Evolutionary conservation across 2,797 vertebrate genomes (phyloP).

Genomic region (Sebastiscus albofasciatus): DNA sequence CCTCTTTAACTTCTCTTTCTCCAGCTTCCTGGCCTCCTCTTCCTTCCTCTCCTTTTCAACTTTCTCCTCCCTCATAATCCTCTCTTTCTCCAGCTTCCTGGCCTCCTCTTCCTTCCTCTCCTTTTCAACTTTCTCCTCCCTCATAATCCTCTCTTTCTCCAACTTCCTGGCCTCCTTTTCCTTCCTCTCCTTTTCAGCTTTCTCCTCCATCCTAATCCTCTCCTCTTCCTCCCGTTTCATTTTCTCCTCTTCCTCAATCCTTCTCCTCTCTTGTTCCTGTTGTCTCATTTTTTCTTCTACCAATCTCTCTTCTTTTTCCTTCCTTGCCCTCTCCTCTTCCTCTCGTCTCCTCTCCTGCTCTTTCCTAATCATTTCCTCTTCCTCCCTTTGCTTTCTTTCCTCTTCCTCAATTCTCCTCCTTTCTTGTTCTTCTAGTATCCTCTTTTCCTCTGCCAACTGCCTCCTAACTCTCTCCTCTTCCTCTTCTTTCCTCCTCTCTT

Average conservation of each 20-base stretch:
- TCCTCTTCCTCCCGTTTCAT: not conserved
- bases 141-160: not conserved
- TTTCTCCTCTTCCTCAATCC: not conserved
- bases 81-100: not conserved
- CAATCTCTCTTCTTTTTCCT: constrained; percentile 10
- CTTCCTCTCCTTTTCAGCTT: not conserved
- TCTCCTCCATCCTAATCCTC: not conserved
- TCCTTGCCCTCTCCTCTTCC: not conserved
- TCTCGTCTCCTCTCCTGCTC: not conserved
- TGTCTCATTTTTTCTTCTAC: constrained; percentile 2
- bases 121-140: not conserved
- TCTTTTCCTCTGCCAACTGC: not conserved
- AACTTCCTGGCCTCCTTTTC: not conserved
- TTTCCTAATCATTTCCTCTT: not conserved
- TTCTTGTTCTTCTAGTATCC: not conserved
- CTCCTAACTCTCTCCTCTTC: not conserved
- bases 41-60: not conserved
- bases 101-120: not conserved
- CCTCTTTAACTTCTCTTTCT: not conserved
- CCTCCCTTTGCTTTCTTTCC: not conserved
- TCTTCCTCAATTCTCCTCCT: not conserved
- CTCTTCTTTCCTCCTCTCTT: not conserved
- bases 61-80: not conserved
- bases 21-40: not conserved
- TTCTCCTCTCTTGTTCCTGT: not conserved